Evolutionary conservation across 1,140 invertebrate genomes (phyloP), one percentile per base, ranked within the genome.

Genomic region (Archivesica marissinica): DNA sequence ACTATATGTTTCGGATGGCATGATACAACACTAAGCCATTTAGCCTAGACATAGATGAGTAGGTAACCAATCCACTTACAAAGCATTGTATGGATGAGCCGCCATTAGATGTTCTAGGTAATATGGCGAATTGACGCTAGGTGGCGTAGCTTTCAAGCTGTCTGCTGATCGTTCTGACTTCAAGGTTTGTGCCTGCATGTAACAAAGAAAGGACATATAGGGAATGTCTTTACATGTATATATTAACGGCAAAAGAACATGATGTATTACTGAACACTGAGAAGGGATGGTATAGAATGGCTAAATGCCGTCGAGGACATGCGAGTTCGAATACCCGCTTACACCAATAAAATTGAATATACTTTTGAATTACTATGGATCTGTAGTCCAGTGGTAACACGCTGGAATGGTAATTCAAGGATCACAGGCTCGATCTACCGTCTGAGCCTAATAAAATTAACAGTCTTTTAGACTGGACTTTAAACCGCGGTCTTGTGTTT

Each of bases 91-190:
- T 9, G 80, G 80, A 38, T 74, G 68, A n/a, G 64, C 61, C 2
- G 80, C 52, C 68, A 83, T 75, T 3, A 83, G 80, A 17, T 83
- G 80, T 35, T 83, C 80, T 33, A 83, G 28, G 56, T 83, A 83
- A 54, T 41, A 83, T 11, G 80, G 80, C n/a, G 80, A 56, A 59
- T 38, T 50, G 28, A 33, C 38, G 13, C 80, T 70, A 74, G 80
- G 68, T 44, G 70, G 35, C 35, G 80, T 17, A 9, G 66, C 11
- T 44, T 83, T 83, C 30, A 47, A n/a, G n/a, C 68, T 56, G 35
- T 83, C 80, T 75, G 80, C 25, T 39, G 28, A 25, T 59, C 80
- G 33, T 13, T 74, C 80, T 44, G 68, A 30, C 38, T 83, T 83
- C 70, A 83, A 39, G 6, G 15, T 38, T 38, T 83, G 70, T 20